A percentile compares a stretch with the other conserved stretches of the same genome.
Evolutionary conservation across 2,888 invertebrate genomes (phyloP).

Genomic region (Lepidochrysops patricia): DNA sequence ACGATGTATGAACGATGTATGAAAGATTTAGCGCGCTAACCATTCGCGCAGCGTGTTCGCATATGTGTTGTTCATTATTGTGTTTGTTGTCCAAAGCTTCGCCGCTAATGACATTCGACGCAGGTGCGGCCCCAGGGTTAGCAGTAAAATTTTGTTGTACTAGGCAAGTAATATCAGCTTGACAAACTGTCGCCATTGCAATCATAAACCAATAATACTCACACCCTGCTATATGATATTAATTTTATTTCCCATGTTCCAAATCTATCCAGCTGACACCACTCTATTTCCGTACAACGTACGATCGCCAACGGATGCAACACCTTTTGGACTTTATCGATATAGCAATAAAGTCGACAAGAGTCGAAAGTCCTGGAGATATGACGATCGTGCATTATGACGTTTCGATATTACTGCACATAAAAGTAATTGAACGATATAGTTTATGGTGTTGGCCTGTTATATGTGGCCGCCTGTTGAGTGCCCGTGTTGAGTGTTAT

Average conservation of each 20-base stretch:
- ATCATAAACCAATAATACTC: neutral
- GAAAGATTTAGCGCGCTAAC: too few relatives aligned
- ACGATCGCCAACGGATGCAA: neutral
- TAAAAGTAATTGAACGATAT: conserved; percentile 1
- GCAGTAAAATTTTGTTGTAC: too few relatives aligned
- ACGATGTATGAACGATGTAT: too few relatives aligned
- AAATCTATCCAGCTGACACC: neutral
- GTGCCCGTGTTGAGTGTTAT: neutral
- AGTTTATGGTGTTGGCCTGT: neutral
- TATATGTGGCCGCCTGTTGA: neutral
- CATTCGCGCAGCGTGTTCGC: too few relatives aligned
- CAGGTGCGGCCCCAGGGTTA: too few relatives aligned
- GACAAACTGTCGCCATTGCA: neutral
- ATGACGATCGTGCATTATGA: neutral
- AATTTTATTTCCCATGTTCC: neutral
- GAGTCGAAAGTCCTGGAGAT: neutral
- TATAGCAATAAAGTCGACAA: neutral
- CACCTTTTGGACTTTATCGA: neutral
- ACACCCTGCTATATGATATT: neutral
- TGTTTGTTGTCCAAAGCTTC: too few relatives aligned
- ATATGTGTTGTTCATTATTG: too few relatives aligned
- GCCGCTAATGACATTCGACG: too few relatives aligned
- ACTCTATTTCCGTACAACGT: neutral
- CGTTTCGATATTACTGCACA: neutral
- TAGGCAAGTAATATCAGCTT: neutral